Evolutionary conservation across 2,113 vertebrate genomes (phyloP).

Genomic region (Oreotrochilus melanogaster): DNA sequence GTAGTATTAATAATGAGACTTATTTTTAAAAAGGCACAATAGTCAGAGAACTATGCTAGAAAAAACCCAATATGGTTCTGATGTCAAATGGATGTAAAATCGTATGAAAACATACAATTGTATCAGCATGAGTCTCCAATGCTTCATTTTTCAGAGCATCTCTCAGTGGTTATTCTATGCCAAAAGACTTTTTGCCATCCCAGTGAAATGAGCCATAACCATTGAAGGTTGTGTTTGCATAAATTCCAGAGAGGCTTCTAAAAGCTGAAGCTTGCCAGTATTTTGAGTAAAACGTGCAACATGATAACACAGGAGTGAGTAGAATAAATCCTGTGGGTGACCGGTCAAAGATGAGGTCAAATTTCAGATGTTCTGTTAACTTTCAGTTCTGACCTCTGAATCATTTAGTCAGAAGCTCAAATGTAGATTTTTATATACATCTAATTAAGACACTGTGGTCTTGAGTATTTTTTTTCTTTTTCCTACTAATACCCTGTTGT

Average conservation of each 20-base stretch:
- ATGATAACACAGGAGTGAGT: not conserved
- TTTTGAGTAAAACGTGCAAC: not conserved
- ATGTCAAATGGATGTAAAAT: not conserved
- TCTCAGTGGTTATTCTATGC: not conserved
- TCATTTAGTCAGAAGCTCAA: not conserved
- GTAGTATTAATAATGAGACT: not conserved
- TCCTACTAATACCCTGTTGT: not conserved
- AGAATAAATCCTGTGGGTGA: not conserved
- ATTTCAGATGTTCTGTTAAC: not conserved
- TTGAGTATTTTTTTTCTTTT: not conserved
- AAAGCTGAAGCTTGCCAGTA: not conserved
- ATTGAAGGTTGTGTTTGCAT: not conserved
- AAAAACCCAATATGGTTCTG: not conserved
- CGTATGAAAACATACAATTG: not conserved
- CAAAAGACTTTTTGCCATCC: conserved; percentile 6
- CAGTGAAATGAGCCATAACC: conserved; percentile 33
- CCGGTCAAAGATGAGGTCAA: conserved; percentile 11
- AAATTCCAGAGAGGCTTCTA: conserved; percentile 4
- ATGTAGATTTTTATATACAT: not conserved
- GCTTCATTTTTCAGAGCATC: not conserved
- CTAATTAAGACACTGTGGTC: not conserved
- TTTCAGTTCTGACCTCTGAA: not conserved
- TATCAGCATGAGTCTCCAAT: not conserved
- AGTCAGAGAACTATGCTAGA: not conserved
- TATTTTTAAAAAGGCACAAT: not conserved